Percentiles rank a stretch among this genome's conserved stretches.
Conservation (phyloP, 2,797 vertebrate genomes). For the Tinamus major region DNA sequence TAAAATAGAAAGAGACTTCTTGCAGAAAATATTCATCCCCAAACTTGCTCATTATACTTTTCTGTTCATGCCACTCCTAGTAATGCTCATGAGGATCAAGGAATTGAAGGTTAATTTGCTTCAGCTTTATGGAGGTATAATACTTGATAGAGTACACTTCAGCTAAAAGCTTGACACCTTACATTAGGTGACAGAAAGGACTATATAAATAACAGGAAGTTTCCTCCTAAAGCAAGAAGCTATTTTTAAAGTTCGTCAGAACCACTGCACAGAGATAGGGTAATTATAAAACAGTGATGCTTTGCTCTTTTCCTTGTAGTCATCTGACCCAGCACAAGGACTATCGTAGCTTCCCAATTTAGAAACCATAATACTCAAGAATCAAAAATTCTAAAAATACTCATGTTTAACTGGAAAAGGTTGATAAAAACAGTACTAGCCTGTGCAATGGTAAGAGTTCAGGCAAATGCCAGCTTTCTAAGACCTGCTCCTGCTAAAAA, state of each 20-base stretch:
- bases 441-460: not conserved
- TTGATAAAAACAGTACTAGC: conserved; percentile 46
- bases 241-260: conserved; percentile 57
- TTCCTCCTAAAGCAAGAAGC: conserved; percentile 67
- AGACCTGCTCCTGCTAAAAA: conserved; percentile 26
- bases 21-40: not conserved
- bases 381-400: conserved; percentile 23
- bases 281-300: conserved; percentile 52
- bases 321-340: conserved; percentile 11
- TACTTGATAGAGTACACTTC: not conserved
- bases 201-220: conserved; percentile 69
- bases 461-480: conserved; percentile 23
- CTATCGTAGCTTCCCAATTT: conserved; percentile 63
- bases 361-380: conserved; percentile 49
- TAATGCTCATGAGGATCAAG: not conserved
- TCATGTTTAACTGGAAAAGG: conserved; percentile 35
- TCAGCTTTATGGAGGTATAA: not conserved
- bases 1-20: conserved; percentile 8
- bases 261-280: conserved; percentile 31
- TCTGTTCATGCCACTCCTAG: not conserved
- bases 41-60: not conserved
- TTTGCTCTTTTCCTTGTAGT: conserved; percentile 4
- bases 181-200: conserved; percentile 34
- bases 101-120: not conserved
- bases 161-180: conserved; percentile 35